These are phyloP conservation scores for Choristoneura rosaceana DNA, from an alignment of 2,888 invertebrate species.

Conservation along the genomic window DNA sequence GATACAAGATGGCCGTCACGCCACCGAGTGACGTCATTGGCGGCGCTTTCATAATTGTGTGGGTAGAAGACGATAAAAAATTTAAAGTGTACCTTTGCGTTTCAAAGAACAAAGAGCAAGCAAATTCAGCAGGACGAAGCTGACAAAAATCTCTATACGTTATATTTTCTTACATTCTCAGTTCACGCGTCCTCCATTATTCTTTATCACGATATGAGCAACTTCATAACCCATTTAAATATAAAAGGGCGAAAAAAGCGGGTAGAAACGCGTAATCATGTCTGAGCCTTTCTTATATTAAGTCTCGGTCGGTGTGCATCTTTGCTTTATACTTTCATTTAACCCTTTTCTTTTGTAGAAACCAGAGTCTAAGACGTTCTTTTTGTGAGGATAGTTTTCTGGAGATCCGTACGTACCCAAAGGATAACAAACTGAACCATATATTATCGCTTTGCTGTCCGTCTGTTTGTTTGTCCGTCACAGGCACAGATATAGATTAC, in stretches of 20 bases:
- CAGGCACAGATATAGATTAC: too few relatives aligned
- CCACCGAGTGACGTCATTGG: conserved; percentile 1
- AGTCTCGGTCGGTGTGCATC: not conserved
- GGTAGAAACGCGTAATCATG: conserved; percentile 1
- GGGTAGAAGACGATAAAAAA: not conserved
- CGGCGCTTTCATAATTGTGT: not conserved
- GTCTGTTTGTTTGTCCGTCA: too few relatives aligned
- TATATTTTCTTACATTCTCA: too few relatives aligned
- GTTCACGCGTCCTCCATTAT: not conserved
- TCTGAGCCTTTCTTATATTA: conserved; percentile 1
- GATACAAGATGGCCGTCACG: not conserved
- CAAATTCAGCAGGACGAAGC: too few relatives aligned
- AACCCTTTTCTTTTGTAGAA: not conserved
- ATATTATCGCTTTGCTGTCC: too few relatives aligned
- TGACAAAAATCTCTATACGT: too few relatives aligned
- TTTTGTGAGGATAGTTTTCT: not conserved
- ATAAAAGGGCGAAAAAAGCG: not conserved
- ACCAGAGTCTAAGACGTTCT: not conserved
- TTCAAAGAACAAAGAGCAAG: too few relatives aligned
- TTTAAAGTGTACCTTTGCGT: too few relatives aligned
- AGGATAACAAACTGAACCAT: too few relatives aligned
- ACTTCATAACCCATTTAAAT: conserved; percentile 10
- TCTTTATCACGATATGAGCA: not conserved
- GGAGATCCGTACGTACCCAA: too few relatives aligned
- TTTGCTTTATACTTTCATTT: conserved; percentile 2